Evolutionary conservation across 2,888 invertebrate species (phyloP), one percentile per base, ranked within the genome.

Genomic region (Monoplex corrugatus): DNA sequence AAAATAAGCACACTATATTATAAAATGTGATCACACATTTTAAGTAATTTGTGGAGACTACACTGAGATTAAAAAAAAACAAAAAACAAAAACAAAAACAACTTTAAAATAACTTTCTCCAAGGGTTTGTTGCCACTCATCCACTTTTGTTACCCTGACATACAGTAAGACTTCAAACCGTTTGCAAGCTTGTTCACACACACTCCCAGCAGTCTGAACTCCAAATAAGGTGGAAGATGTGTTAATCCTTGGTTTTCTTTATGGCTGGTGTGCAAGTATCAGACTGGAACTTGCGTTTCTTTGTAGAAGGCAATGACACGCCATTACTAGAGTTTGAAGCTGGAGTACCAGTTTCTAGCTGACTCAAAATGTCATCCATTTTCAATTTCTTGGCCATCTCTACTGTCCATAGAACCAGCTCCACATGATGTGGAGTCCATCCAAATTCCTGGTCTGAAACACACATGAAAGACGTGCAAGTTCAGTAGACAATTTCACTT

Each of bases 351-450:
- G 80, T 28, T 40, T 80, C n/a, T 10, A 86, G 86, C 63, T 68
- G 13, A 35, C 43, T 16, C 38, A 84, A 38, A 32, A 92, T 72
- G 1, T 90, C 43, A 45, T 91, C 91, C 80, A 91, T 90, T 35
- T 90, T 90, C 38, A 92, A 32, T 38, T 88, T 91, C 68, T 91
- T 91, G 1, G 90, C 87, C 8, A 92, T 87, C 35, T 93, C 90
- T 57, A 98, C 98, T 89, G 99, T 98, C 99, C 99, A 99, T 94
- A 99, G 96, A 82, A 98, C 98, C 95, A 99, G 96, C 96, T 99
- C 99, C 89, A 99, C 98, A 96, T 97, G 97, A 95, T 97, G 97
- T 40, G 97, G 96, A 91, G 96, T 97, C 97, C 97, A 97, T 75
- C 94, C 93, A 80, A 90, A 93, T 89, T 96, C 96, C 88, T 95